These are phyloP conservation scores for Deroplatys truncata DNA, from an alignment of 2,888 invertebrate species.

Conservation along the genomic window DNA sequence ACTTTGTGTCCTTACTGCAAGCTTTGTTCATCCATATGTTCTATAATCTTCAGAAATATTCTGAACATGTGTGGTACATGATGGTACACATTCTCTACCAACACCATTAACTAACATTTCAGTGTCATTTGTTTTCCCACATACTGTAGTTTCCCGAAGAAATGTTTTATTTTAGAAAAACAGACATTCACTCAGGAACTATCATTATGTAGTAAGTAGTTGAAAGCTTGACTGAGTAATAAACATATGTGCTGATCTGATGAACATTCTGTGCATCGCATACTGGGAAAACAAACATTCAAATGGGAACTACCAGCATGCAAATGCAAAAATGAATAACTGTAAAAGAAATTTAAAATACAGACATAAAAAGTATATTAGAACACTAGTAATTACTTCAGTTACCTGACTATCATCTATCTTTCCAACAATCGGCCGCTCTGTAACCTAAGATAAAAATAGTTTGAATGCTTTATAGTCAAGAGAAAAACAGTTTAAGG, in stretches of 20 bases:
- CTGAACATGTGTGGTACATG: too few relatives aligned
- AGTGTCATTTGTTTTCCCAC: too few relatives aligned
- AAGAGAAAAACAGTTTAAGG: not conserved
- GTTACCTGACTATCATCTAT: not conserved
- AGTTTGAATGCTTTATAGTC: not conserved
- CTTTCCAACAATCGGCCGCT: not conserved
- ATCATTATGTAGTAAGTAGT: not conserved
- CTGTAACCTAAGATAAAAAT: not conserved
- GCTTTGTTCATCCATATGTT: too few relatives aligned
- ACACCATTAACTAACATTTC: too few relatives aligned
- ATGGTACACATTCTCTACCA: too few relatives aligned
- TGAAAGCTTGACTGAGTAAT: not conserved
- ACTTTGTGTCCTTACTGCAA: too few relatives aligned
- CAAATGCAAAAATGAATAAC: not conserved
- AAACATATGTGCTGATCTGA: not conserved
- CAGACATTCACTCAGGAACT: not conserved
- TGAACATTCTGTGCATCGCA: not conserved
- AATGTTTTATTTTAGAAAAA: too few relatives aligned
- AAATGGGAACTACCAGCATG: not conserved
- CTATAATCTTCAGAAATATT: too few relatives aligned
- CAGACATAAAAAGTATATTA: not conserved
- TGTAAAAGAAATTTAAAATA: not conserved
- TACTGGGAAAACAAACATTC: not conserved
- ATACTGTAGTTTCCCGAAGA: too few relatives aligned
- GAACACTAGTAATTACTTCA: not conserved